phyloP scores from a whole-genome alignment of 2,113 vertebrate genomes.

The Amia ocellicauda region DNA sequence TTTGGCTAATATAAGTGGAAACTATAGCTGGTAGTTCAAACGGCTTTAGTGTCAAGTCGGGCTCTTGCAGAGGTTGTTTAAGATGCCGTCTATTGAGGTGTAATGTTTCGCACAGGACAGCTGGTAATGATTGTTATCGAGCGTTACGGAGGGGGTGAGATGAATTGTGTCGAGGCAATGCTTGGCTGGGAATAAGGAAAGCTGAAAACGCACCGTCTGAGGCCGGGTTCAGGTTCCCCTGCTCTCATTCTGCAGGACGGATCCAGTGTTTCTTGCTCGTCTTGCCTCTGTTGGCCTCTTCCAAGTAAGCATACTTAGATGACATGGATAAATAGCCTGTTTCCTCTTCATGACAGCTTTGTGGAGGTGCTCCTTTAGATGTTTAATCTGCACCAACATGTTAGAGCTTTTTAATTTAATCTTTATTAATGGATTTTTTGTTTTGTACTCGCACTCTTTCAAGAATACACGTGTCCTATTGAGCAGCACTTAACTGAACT shows the following conservation, averaged over 20 bases:
- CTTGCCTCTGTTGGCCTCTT: conserved; percentile 23
- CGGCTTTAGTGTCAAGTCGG: background rate
- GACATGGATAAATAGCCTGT: conserved; percentile 55
- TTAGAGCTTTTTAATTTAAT: conserved; percentile 21
- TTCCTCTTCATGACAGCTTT: conserved; percentile 32
- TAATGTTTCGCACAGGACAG: background rate
- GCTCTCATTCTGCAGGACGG: background rate
- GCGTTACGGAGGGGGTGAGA: conserved; percentile 4
- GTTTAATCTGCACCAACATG: conserved; percentile 44
- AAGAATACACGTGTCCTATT: too few species aligned
- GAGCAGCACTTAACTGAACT: too few species aligned
- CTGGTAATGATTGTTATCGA: background rate
- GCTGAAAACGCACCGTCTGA: conserved; percentile 12
- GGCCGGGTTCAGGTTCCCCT: background rate
- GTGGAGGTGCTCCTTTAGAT: background rate
- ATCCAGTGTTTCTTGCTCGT: background rate
- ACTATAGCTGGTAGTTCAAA: background rate
- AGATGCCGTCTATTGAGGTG: background rate
- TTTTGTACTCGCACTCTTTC: background rate
- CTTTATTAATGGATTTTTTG: background rate
- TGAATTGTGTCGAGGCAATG: background rate
- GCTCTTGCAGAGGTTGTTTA: background rate
- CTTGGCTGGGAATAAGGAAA: conserved; percentile 16
- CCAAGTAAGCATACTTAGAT: conserved; percentile 51
- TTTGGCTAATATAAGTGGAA: background rate